Base-by-base conservation (phyloP, 2,797 vertebrate species). In the Pitangus sulphuratus region DNA sequence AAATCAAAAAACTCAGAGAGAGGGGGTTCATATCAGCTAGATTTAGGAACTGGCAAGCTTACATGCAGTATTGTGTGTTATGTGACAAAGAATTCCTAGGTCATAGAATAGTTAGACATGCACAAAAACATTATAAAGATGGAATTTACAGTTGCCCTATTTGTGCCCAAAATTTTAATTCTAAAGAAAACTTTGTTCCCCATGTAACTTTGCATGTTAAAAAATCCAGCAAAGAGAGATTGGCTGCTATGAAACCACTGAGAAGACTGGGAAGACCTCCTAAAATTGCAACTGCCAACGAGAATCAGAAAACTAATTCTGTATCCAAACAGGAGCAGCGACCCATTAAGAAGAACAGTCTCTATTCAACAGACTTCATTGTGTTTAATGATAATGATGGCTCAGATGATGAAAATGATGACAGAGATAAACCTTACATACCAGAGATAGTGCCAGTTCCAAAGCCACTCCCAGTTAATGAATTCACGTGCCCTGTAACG, bases 61-160 rank as follows among this genome's bases (percentile, higher is more conserved):
- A 99, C 80, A 99, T 99, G 99, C 99, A 99, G 94, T 99, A 99
- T 97, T 99, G 99, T 80, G 99, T 99, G 71, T 96, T 99, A 31
- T 99, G 99, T 25, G 99, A 99, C 97, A 99, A 99, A 96, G 99
- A 99, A 96, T 99, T 99, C 82, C 98, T 99, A 6, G 99, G 99
- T 76, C 99, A 99, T 44, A 97, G 99, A 97, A 99, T 99, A 97
- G 99, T 99, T 60, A 98, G 99, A 19, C 99, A 99, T 87, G 99
- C 99, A 69, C 99, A 99, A 85, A 99, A 99, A 95, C 99, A 99
- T 97, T 98, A 99, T 44, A 99, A 97, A 96, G 98, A 98, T 18
- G 99, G 99, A 53, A 85, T 98, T 89, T 99, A 99, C 93, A 99
- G 98, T 95, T 99, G 99, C 87, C 99, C 99, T 7, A 99, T 99